Conservation (phyloP, 2,888 invertebrate species). For the Tubiluchus corallicola region DNA sequence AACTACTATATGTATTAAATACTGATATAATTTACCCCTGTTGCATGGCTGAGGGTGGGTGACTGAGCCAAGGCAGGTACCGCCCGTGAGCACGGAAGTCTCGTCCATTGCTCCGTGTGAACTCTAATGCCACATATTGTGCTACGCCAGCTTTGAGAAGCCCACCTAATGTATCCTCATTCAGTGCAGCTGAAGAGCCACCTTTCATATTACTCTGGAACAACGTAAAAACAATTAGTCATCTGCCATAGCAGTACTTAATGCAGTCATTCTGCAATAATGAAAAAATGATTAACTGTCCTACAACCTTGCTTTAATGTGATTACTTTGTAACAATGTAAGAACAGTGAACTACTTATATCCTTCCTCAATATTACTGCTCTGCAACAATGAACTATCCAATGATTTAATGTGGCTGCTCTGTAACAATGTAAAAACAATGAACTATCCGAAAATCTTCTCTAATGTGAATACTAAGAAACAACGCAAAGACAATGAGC, state of each 20-base stretch:
- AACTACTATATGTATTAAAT: neutral
- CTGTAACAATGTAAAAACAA: too few relatives aligned
- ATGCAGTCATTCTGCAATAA: constrained; percentile 8
- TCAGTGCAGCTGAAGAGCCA: constrained; percentile 39
- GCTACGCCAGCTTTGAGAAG: constrained; percentile 88
- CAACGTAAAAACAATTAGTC: constrained; percentile 5
- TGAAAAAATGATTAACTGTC: constrained; percentile 11
- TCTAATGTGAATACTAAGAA: too few relatives aligned
- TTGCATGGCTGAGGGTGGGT: constrained; percentile 53
- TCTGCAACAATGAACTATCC: too few relatives aligned
- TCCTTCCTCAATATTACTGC: too few relatives aligned
- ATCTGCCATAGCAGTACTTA: neutral
- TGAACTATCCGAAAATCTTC: too few relatives aligned
- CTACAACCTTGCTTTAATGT: neutral
- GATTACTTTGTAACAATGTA: neutral
- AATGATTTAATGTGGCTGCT: too few relatives aligned
- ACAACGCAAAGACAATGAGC: too few relatives aligned
- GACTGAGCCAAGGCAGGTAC: constrained; percentile 77
- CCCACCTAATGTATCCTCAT: constrained; percentile 89
- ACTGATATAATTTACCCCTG: constrained; percentile 43
- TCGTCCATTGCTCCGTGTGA: constrained; percentile 55
- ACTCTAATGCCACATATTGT: constrained; percentile 61
- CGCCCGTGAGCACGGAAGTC: constrained; percentile 60
- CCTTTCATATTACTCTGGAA: constrained; percentile 56
- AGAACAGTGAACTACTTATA: neutral